These are phyloP conservation scores for Cassiopea andromeda DNA, from an alignment of 30 jellyfish, hydroid and myxozoan genomes.

Conservation along the genomic window DNA sequence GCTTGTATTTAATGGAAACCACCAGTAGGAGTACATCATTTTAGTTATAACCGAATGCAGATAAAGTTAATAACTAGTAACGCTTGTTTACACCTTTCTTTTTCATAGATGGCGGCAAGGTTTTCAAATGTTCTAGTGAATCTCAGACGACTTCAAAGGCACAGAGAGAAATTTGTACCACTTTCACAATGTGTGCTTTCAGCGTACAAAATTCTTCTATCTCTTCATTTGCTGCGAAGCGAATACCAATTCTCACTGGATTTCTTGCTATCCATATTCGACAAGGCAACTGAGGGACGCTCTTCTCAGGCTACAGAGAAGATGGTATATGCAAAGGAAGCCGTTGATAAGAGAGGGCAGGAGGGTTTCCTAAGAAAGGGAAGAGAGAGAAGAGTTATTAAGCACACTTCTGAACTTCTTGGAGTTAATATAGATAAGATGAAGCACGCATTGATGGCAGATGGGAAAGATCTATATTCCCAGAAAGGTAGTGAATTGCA, in stretches of 20 bases:
- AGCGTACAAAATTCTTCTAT: slow-evolving; percentile 38
- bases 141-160: slow-evolving; percentile 37
- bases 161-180: slow-evolving; percentile 42
- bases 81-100: no score
- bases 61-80: neutral
- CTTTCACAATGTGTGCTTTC: slow-evolving; percentile 44
- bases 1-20: no score
- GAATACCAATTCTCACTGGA: slow-evolving; percentile 59
- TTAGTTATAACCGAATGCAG: no score
- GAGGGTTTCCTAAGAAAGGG: neutral
- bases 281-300: slow-evolving; percentile 30
- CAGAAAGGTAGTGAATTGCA: slow-evolving; percentile 18
- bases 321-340: slow-evolving; percentile 7
- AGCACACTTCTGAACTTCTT: slow-evolving; percentile 46
- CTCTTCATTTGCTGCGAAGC: slow-evolving; percentile 29
- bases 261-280: slow-evolving; percentile 41
- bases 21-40: no score
- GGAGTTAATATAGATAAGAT: slow-evolving; percentile 61
- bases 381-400: slow-evolving; percentile 7
- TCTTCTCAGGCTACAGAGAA: neutral
- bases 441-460: slow-evolving; percentile 19
- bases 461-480: slow-evolving; percentile 20
- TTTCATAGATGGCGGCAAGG: slow-evolving; percentile 55
- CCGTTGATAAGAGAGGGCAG: neutral
- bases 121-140: slow-evolving; percentile 30